These are phyloP conservation scores for Hetaerina americana DNA, from an alignment of 1,140 invertebrate species.

Conservation along the genomic window DNA sequence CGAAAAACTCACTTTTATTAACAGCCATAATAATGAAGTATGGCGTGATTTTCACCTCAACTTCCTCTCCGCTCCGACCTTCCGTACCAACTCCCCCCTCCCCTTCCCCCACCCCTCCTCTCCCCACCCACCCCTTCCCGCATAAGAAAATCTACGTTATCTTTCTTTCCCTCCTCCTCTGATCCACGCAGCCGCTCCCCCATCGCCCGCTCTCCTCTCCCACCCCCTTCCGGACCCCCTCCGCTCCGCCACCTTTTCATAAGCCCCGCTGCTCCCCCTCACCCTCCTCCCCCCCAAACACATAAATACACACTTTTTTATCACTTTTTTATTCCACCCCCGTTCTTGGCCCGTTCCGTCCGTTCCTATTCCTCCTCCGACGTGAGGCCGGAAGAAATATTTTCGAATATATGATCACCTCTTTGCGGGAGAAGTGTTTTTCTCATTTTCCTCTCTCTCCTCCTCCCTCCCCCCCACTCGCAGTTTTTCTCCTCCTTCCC, in stretches of 20 bases:
- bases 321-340: background rate
- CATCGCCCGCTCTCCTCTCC: too few species aligned
- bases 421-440: background rate
- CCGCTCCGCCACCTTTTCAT: too few species aligned
- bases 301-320: background rate
- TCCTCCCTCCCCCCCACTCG: background rate
- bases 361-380: background rate
- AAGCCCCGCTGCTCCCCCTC: too few species aligned
- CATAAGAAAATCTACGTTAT: too few species aligned
- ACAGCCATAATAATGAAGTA: background rate
- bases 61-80: background rate
- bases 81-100: background rate
- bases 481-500: too few species aligned
- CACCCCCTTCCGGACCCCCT: too few species aligned
- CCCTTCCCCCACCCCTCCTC: too few species aligned
- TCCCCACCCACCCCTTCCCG: too few species aligned
- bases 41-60: background rate
- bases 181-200: too few species aligned
- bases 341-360: background rate
- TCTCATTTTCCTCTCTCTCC: background rate
- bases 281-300: background rate
- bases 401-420: background rate
- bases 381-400: background rate
- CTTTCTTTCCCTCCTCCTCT: too few species aligned
- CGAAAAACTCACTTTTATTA: background rate